Percentiles rank a stretch among this genome's conserved stretches.
phyloP scores from a whole-genome alignment of 2,113 vertebrate genomes.

The Mola mola region DNA sequence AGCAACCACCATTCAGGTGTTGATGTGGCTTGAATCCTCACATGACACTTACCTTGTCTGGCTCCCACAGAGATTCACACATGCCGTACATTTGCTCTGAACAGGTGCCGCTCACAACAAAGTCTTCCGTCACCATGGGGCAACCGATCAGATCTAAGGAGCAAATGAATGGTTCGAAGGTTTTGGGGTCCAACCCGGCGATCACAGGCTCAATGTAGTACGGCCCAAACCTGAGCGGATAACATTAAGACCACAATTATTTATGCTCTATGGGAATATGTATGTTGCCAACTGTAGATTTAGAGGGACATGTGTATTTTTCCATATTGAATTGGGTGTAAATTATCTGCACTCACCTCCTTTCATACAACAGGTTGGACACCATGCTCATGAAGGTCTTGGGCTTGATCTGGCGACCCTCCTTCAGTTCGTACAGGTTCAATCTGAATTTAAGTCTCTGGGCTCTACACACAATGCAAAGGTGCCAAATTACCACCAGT shows the following conservation, averaged over 20 bases:
- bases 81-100: constrained; percentile 98
- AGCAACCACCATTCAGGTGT: neutral
- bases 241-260: neutral
- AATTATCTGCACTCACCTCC: constrained; percentile 80
- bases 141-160: constrained; percentile 96
- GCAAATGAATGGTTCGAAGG: constrained; percentile 93
- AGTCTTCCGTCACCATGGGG: constrained; percentile 96
- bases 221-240: constrained; percentile 88
- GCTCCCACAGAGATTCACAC: constrained; percentile 97
- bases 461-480: constrained; percentile 78
- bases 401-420: constrained; percentile 96
- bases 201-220: constrained; percentile 98
- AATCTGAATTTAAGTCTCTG: constrained; percentile 96
- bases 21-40: neutral
- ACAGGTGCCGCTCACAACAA: constrained; percentile 96
- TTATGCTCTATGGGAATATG: neutral
- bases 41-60: constrained; percentile 88
- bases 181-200: constrained; percentile 91
- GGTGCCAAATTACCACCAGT: neutral
- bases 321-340: no score
- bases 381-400: constrained; percentile 99
- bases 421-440: constrained; percentile 97
- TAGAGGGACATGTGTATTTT: no score
- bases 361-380: constrained; percentile 95
- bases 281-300: no score